phyloP scores from a whole-genome alignment of 2,888 invertebrate species.

The Acleris emargana region DNA sequence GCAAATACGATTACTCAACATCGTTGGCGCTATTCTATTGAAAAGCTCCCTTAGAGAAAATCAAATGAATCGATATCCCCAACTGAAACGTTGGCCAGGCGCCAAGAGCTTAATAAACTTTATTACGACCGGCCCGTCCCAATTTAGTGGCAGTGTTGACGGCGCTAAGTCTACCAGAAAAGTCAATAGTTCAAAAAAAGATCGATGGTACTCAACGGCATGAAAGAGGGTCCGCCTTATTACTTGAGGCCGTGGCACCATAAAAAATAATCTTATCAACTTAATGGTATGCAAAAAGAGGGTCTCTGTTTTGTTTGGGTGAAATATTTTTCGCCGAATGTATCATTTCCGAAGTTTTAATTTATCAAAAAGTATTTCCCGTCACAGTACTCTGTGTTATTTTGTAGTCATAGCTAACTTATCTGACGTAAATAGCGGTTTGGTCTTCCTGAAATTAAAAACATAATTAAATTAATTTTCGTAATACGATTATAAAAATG shows the following conservation, averaged over 20 bases:
- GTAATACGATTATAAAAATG: too few relatives aligned
- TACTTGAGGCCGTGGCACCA: background rate
- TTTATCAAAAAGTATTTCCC: too few relatives aligned
- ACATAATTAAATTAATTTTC: too few relatives aligned
- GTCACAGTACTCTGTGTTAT: too few relatives aligned
- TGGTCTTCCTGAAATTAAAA: too few relatives aligned
- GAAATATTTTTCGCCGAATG: too few relatives aligned
- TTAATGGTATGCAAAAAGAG: background rate
- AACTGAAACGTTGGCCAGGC: conserved; percentile 70
- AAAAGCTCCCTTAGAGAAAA: conserved; percentile 58
- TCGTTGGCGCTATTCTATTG: conserved; percentile 37
- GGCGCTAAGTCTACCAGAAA: conserved; percentile 44
- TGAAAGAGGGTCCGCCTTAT: conserved; percentile 1
- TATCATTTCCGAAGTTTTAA: too few relatives aligned
- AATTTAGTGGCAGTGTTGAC: conserved; percentile 55
- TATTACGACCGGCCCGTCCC: conserved; percentile 54
- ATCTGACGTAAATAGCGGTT: too few relatives aligned
- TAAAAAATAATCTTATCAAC: background rate
- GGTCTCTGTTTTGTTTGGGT: background rate
- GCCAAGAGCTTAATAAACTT: conserved; percentile 75
- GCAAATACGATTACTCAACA: conserved; percentile 38
- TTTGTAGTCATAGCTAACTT: too few relatives aligned
- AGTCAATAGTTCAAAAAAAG: conserved; percentile 39
- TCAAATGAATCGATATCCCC: conserved; percentile 66
- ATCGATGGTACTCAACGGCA: conserved; percentile 25